Percentiles rank a stretch among this genome's conserved stretches.
phyloP scores from a whole-genome alignment of 2,888 invertebrate species.

The Neoaliturus tenellus region DNA sequence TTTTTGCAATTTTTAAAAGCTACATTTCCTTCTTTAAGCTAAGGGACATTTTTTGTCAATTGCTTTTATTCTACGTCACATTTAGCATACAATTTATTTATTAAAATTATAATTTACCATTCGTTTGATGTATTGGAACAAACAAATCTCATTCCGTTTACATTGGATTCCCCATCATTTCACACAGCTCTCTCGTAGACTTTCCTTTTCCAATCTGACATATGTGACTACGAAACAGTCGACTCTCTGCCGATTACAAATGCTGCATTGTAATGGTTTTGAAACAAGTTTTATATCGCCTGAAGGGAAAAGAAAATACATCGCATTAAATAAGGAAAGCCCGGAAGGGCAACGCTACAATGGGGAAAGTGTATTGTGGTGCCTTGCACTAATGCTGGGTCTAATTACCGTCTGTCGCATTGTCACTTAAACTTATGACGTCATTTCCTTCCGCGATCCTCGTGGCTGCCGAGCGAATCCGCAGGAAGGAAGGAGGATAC shows the following conservation, averaged over 20 bases:
- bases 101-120: too few relatives aligned
- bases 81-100: too few relatives aligned
- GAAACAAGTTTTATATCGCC: not conserved
- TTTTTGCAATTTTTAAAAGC: too few relatives aligned
- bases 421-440: constrained; percentile 19
- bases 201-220: too few relatives aligned
- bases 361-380: constrained; percentile 31
- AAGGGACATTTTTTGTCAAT: too few relatives aligned
- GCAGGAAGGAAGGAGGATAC: not conserved
- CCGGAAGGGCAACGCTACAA: constrained; percentile 4
- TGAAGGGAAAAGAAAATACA: not conserved
- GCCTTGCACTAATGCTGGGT: not conserved
- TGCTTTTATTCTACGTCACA: too few relatives aligned
- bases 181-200: too few relatives aligned
- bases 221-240: too few relatives aligned
- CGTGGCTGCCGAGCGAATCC: not conserved
- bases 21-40: too few relatives aligned
- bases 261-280: constrained; percentile 17
- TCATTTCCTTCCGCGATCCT: constrained; percentile 9
- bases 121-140: too few relatives aligned
- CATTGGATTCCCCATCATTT: too few relatives aligned
- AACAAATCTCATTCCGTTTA: too few relatives aligned
- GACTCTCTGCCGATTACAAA: not conserved
- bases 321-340: not conserved
- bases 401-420: not conserved